These are phyloP conservation scores for Stenodera caucasica DNA, from an alignment of 2,888 invertebrate species.

Conservation along the genomic window DNA sequence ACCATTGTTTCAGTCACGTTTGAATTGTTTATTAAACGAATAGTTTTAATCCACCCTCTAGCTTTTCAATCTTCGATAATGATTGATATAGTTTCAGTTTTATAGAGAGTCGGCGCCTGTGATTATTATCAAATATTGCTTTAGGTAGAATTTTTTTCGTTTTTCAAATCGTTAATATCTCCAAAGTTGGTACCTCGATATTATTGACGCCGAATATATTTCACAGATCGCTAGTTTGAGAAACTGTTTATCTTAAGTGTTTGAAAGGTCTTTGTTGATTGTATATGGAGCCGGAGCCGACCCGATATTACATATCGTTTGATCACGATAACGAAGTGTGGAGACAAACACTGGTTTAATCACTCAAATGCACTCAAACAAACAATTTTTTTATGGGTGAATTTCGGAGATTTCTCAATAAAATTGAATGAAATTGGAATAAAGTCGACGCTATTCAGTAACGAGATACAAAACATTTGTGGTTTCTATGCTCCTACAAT, in stretches of 20 bases:
- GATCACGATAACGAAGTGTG: constrained; percentile 5
- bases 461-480: not conserved
- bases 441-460: not conserved
- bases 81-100: constrained; percentile 4
- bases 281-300: constrained; percentile 5
- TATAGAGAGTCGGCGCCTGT: not conserved
- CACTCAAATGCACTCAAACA: not conserved
- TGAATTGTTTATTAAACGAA: not conserved
- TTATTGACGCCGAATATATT: constrained; percentile 4
- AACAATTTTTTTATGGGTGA: constrained; percentile 1
- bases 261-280: constrained; percentile 14
- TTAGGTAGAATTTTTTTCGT: not conserved
- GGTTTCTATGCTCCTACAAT: constrained; percentile 31
- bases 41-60: not conserved
- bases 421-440: too few species aligned
- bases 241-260: constrained; percentile 14
- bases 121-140: constrained; percentile 7
- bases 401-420: too few species aligned
- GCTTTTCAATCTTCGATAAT: not conserved
- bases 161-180: not conserved
- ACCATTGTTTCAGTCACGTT: not conserved
- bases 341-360: constrained; percentile 2
- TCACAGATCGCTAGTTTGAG: constrained; percentile 6
- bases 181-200: not conserved
- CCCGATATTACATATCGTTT: constrained; percentile 3